Evolutionary conservation across 2,888 invertebrate genomes (phyloP), one percentile per base, ranked within the genome.

Genomic region (Sminthurides aquaticus): DNA sequence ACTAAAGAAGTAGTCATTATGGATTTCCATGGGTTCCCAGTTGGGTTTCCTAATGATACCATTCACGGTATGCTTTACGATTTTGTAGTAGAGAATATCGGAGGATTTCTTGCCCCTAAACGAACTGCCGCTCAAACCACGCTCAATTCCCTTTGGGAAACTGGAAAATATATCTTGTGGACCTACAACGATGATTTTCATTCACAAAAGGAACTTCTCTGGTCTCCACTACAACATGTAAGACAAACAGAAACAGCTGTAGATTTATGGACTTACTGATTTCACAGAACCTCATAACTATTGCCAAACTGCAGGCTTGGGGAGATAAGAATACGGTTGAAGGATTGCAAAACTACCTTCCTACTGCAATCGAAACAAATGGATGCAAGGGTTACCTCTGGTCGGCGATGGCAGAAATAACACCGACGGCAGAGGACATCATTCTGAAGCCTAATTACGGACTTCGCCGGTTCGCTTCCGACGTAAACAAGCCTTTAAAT

Each of bases 21-120:
- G 57, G 91, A 92, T 76, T 88, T 92, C 55, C 90, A 91, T 75
- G 85, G 89, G 67, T 90, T 91, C 78, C 89, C 90, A 0, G 79
- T 85, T 27, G 86, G 86, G 1, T 85, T 86, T 27, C 77, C n/a
- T 1, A 82, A 82, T 25, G 64, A 66, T n/a, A 62, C 62, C 1
- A 71, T 75, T 2, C 82, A 82, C 69, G 62, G 75, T 0, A 75
- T 78, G 56, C 75, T 82, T n/a, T 76, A 79, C 3, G 67, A 75
- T 11, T 79, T 78, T 66, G 71, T 82, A 15, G 75, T 76, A 56
- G 60, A 76, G 8, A 75, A 79, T 28, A 58, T 74, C 20, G 60
- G 63, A 25, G 28, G 57, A 11, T 11, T 49, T 8, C 24, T 70
- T 22, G 66, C 60, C 5, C 67, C 66, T 1, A 64, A 63, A 61